Conservation (phyloP, 2,113 vertebrate species). For the Macquaria ambigua region DNA sequence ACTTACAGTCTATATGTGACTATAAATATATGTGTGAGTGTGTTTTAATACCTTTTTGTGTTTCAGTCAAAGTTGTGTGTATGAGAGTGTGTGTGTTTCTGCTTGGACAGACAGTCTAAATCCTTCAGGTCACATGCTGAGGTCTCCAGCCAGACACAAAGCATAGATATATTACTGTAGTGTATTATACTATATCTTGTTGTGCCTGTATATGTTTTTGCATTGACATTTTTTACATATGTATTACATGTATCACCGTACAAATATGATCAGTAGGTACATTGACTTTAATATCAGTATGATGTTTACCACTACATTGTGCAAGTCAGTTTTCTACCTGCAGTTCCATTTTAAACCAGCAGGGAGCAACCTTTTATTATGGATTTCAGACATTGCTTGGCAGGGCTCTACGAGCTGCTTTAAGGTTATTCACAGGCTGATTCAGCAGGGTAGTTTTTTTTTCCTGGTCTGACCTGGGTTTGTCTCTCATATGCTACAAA, state of each 20-base stretch:
- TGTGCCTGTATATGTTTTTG: not conserved
- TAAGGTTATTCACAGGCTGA: constrained; percentile 46
- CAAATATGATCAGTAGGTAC: not conserved
- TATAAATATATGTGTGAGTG: constrained; percentile 15
- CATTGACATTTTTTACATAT: not conserved
- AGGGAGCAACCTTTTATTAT: constrained; percentile 66
- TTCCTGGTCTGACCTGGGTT: constrained; percentile 24
- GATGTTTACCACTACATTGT: not conserved
- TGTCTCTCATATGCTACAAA: constrained; percentile 10
- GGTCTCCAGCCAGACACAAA: not conserved
- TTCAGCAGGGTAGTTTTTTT: constrained; percentile 54
- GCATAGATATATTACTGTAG: not conserved
- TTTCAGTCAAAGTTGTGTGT: constrained; percentile 14
- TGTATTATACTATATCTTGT: not conserved
- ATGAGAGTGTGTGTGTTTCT: not conserved
- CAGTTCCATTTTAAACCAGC: constrained; percentile 63
- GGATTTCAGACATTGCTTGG: not conserved
- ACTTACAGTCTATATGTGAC: not conserved
- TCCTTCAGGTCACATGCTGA: not conserved
- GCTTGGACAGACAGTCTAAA: constrained; percentile 7
- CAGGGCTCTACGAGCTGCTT: constrained; percentile 31
- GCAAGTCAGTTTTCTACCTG: constrained; percentile 8
- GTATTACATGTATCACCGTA: not conserved
- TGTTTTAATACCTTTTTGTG: not conserved
- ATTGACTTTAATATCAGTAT: not conserved